Evolutionary conservation across 2,797 vertebrate genomes (phyloP).

Genomic region (Gambelia wislizenii): DNA sequence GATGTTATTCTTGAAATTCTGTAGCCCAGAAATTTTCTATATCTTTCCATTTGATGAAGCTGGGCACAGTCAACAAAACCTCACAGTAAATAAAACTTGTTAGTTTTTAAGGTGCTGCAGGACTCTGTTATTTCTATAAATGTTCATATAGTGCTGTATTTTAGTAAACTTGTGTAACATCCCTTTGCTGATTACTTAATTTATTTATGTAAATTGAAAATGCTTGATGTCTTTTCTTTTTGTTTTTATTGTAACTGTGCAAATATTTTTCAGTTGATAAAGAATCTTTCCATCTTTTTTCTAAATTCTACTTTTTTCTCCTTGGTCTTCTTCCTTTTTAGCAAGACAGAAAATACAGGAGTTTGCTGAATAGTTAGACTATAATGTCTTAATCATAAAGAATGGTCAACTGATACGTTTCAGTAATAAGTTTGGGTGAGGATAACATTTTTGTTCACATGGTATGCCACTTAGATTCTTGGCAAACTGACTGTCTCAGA

Average conservation of each 20-base stretch:
- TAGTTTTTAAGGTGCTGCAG: background rate
- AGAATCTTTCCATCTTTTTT: background rate
- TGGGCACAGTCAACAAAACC: too few relatives aligned
- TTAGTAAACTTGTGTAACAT: background rate
- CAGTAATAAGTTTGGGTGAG: background rate
- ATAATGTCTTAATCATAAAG: background rate
- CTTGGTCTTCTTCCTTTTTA: background rate
- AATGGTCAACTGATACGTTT: background rate
- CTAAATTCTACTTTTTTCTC: background rate
- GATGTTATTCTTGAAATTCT: background rate
- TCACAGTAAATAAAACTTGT: background rate
- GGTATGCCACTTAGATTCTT: background rate
- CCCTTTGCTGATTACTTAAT: background rate
- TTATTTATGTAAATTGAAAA: background rate
- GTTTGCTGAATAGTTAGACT: background rate
- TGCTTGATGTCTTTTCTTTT: background rate
- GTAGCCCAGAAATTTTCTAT: background rate
- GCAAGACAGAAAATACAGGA: background rate
- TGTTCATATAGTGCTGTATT: too few relatives aligned
- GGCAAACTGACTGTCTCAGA: conserved; percentile 14
- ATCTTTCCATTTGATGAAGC: background rate
- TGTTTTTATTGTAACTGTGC: background rate
- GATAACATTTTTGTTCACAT: conserved; percentile 1
- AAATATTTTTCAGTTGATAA: background rate
- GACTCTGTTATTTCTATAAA: background rate